A percentile compares a stretch with the other conserved stretches of the same genome.
These are phyloP conservation scores for Drosophila teissieri DNA, from an alignment of 1,140 invertebrate species.

Conservation along the genomic window DNA sequence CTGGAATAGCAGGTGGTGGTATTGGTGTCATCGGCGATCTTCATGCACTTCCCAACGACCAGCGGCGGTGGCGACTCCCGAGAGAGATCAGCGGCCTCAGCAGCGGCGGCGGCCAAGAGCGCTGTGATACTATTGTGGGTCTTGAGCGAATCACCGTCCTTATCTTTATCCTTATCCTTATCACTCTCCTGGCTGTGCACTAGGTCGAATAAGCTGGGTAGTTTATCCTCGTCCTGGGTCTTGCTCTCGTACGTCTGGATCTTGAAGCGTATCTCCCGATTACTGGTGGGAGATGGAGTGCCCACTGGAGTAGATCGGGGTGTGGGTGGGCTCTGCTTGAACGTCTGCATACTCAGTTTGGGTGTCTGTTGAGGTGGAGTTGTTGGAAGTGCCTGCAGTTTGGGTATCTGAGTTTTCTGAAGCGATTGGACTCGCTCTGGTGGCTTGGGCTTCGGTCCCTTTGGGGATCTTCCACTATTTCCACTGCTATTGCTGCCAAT, in stretches of 20 bases:
- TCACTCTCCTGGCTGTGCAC: constrained; percentile 86
- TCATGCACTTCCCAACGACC: constrained; percentile 78
- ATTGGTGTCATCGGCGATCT: constrained; percentile 62
- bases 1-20: constrained; percentile 71
- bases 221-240: constrained; percentile 71
- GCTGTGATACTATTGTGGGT: constrained; percentile 49
- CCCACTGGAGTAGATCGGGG: constrained; percentile 52
- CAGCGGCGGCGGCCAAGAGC: constrained; percentile 61
- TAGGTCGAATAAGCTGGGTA: constrained; percentile 89
- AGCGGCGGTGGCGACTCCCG: constrained; percentile 69
- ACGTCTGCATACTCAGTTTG: constrained; percentile 78
- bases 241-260: constrained; percentile 83
- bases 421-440: constrained; percentile 80
- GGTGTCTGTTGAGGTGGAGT: constrained; percentile 56
- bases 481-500: constrained; percentile 51
- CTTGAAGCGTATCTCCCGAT: constrained; percentile 78
- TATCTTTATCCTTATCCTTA: constrained; percentile 22
- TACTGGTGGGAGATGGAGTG: constrained; percentile 60
- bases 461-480: constrained; percentile 50
- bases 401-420: constrained; percentile 75
- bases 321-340: constrained; percentile 64
- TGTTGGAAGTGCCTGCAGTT: constrained; percentile 59
- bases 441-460: constrained; percentile 80
- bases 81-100: constrained; percentile 60
- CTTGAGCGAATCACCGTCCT: constrained; percentile 11